Percentiles rank a stretch among this genome's conserved stretches.
Evolutionary conservation across 2,888 invertebrate genomes (phyloP).

Genomic region (Hypomecis punctinalis): DNA sequence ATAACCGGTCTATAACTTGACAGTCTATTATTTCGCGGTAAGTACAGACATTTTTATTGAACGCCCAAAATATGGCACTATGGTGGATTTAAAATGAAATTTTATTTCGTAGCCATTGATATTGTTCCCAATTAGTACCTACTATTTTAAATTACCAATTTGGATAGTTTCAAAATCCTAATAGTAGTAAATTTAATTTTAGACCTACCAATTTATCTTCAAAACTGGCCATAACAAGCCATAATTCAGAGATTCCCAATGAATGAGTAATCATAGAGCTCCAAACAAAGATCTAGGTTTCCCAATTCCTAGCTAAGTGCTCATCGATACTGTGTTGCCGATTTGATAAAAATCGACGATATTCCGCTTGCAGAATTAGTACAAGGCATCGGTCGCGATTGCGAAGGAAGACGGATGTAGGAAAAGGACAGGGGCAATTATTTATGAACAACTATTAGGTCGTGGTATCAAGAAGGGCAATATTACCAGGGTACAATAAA

Average conservation of each 20-base stretch:
- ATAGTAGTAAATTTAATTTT: background rate
- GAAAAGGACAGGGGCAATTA: slow-evolving; percentile 7
- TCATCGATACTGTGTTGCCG: slow-evolving; percentile 38
- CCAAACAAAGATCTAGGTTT: slow-evolving; percentile 39
- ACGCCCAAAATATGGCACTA: too few relatives aligned
- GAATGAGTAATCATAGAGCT: slow-evolving; percentile 19
- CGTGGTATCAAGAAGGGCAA: too few relatives aligned
- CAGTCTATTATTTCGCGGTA: too few relatives aligned
- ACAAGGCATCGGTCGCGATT: slow-evolving; percentile 57
- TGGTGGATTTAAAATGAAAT: too few relatives aligned
- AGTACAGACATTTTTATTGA: too few relatives aligned
- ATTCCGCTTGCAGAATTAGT: slow-evolving; percentile 62
- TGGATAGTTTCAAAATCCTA: background rate
- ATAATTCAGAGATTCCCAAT: slow-evolving; percentile 16
- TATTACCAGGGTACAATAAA: too few relatives aligned
- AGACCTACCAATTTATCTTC: background rate
- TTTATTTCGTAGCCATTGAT: too few relatives aligned
- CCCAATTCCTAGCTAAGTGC: slow-evolving; percentile 32
- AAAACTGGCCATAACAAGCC: slow-evolving; percentile 14
- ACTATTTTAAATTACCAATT: background rate
- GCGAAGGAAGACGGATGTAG: slow-evolving; percentile 44
- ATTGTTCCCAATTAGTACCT: background rate
- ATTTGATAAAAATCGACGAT: slow-evolving; percentile 60
- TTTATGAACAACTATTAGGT: background rate
- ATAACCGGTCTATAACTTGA: too few relatives aligned